These are phyloP conservation scores for Drosophila prolongata DNA, from an alignment of 2,888 invertebrate species.

Conservation along the genomic window DNA sequence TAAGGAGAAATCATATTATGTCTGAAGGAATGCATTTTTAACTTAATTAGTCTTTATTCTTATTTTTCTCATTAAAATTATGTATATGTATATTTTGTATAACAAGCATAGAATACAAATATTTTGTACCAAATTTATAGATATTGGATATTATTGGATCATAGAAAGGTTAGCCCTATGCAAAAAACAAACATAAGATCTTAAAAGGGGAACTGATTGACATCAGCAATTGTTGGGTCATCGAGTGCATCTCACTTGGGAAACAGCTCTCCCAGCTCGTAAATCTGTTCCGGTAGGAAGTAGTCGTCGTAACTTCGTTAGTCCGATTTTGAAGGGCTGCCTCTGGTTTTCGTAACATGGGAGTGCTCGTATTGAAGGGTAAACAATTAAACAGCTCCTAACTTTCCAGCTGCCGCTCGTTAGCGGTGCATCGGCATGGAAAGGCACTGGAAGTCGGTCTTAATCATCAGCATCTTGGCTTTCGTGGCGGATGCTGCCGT, in stretches of 20 bases:
- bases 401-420: conserved; percentile 15
- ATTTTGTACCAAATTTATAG: too few species aligned
- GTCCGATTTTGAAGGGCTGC: neutral
- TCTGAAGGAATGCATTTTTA: too few species aligned
- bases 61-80: too few species aligned
- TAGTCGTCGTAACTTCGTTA: conserved; percentile 8
- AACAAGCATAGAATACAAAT: too few species aligned
- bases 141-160: too few species aligned
- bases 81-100: too few species aligned
- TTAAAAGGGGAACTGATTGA: neutral
- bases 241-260: neutral
- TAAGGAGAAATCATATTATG: too few species aligned
- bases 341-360: neutral
- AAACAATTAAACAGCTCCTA: conserved; percentile 17
- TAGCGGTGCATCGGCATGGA: conserved; percentile 20
- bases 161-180: too few species aligned
- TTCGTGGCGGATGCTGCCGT: conserved; percentile 14
- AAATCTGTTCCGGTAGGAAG: conserved; percentile 37
- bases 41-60: too few species aligned
- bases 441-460: conserved; percentile 7
- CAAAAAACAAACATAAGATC: neutral
- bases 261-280: neutral
- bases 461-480: conserved; percentile 7
- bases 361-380: neutral
- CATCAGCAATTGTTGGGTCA: neutral